Conservation (phyloP, 2,888 invertebrate species). For the Apeira syringaria region DNA sequence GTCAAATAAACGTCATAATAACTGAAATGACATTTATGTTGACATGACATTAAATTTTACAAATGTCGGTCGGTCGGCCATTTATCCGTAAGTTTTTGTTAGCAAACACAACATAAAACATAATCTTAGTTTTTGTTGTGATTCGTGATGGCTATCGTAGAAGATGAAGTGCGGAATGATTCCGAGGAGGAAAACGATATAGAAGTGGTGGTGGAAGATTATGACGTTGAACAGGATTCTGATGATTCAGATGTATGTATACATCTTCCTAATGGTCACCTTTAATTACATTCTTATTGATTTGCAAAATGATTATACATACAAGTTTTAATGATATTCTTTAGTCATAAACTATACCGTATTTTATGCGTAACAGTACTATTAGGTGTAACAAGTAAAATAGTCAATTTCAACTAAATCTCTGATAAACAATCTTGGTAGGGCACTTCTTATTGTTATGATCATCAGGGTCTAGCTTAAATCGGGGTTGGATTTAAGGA, state of each 20-base stretch:
- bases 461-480: no score
- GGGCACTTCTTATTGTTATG: no score
- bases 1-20: no score
- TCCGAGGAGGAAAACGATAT: conserved; percentile 77
- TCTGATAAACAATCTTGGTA: no score
- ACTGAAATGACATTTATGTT: background rate
- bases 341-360: no score
- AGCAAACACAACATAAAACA: conserved; percentile 54
- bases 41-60: background rate
- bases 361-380: no score
- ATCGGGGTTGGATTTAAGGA: no score
- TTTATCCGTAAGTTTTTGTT: conserved; percentile 43
- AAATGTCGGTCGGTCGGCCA: no score
- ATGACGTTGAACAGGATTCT: conserved; percentile 69
- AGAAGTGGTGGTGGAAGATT: conserved; percentile 73
- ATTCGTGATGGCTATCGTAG: conserved; percentile 71
- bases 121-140: conserved; percentile 31
- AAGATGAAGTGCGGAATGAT: conserved; percentile 74
- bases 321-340: conserved; percentile 14
- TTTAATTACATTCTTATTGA: conserved; percentile 16
- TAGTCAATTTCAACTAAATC: no score
- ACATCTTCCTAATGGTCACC: conserved; percentile 17
- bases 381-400: no score
- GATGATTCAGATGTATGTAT: conserved; percentile 71
- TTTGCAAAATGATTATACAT: conserved; percentile 3